A percentile compares a stretch with the other conserved stretches of the same genome.
phyloP scores from a whole-genome alignment of 2,113 vertebrate species.

The Echinops telfairi region DNA sequence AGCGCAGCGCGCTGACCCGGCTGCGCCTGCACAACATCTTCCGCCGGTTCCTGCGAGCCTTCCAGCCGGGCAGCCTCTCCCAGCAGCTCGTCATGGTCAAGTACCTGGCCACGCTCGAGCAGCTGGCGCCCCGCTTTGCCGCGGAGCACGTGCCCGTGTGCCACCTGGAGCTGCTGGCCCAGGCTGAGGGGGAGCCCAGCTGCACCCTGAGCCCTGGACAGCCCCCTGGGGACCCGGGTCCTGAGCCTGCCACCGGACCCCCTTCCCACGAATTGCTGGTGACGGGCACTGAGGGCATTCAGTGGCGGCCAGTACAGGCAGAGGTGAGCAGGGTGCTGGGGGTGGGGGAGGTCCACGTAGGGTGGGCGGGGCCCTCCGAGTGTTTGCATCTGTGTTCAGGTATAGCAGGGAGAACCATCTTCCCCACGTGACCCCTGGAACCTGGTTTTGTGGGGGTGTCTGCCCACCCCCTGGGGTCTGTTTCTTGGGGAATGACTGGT shows the following conservation, averaged over 20 bases:
- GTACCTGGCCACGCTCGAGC: slow-evolving; percentile 94
- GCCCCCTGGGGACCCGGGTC: rapidly evolving
- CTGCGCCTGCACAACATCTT: slow-evolving; percentile 91
- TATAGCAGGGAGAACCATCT: neutral
- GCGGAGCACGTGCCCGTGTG: slow-evolving; percentile 86
- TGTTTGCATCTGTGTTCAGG: too few species aligned
- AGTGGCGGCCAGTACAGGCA: slow-evolving; percentile 83
- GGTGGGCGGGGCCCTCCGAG: neutral
- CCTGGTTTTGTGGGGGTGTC: neutral
- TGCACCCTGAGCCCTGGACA: slow-evolving; percentile 66
- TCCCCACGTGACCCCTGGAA: neutral
- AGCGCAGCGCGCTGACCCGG: slow-evolving; percentile 89
- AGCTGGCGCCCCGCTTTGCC: slow-evolving; percentile 90
- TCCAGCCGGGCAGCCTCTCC: slow-evolving; percentile 89
- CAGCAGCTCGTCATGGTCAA: slow-evolving; percentile 92
- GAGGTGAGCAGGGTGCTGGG: slow-evolving; percentile 76
- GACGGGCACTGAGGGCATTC: slow-evolving; percentile 90
- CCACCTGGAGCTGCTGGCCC: slow-evolving; percentile 82
- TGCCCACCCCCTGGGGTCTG: neutral
- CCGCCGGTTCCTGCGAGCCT: slow-evolving; percentile 88
- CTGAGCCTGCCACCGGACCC: rapidly evolving
- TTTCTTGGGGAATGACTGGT: neutral
- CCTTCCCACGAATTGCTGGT: slow-evolving; percentile 90
- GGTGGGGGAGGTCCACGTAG: rapidly evolving
- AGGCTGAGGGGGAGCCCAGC: slow-evolving; percentile 81